Conservation (phyloP, 2,797 vertebrate genomes). For the Coendou prehensilis region DNA sequence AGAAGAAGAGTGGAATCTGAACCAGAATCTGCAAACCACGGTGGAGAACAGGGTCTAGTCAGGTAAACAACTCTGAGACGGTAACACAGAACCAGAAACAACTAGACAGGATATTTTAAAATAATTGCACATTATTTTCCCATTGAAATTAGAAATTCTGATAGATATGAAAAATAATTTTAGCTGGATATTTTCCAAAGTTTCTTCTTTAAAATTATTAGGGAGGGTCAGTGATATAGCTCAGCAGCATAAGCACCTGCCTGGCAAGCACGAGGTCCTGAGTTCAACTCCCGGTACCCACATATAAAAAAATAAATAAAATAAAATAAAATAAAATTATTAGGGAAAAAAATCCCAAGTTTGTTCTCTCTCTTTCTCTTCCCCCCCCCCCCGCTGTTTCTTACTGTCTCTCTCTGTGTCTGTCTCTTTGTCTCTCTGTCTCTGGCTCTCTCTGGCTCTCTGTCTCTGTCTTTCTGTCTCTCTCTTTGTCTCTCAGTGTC, state of each 20-base stretch:
- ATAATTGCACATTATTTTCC: slow-evolving; percentile 51
- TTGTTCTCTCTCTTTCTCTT: background rate
- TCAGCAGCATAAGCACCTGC: too few relatives aligned
- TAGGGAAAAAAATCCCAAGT: background rate
- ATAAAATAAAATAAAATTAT: background rate
- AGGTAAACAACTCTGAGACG: background rate
- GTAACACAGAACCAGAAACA: slow-evolving; percentile 22
- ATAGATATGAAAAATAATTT: background rate
- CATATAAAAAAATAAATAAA: too few relatives aligned
- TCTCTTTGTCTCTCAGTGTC: background rate
- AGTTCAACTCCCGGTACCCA: too few relatives aligned
- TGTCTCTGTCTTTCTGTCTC: background rate
- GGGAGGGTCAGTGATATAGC: too few relatives aligned
- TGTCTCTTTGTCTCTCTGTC: background rate
- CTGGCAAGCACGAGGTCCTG: too few relatives aligned
- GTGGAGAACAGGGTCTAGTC: background rate
- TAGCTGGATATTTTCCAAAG: slow-evolving; percentile 43
- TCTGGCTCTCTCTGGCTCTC: too few relatives aligned
- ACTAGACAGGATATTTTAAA: background rate
- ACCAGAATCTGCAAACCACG: background rate
- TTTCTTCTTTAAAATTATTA: slow-evolving; percentile 50
- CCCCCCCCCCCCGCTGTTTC: too few relatives aligned
- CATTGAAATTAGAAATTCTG: slow-evolving; percentile 64
- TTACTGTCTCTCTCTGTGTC: background rate
- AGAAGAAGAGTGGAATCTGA: background rate